A percentile compares a stretch with the other conserved stretches of the same genome.
These are phyloP conservation scores for Autographa gamma DNA, from an alignment of 2,888 invertebrate genomes.

Conservation along the genomic window DNA sequence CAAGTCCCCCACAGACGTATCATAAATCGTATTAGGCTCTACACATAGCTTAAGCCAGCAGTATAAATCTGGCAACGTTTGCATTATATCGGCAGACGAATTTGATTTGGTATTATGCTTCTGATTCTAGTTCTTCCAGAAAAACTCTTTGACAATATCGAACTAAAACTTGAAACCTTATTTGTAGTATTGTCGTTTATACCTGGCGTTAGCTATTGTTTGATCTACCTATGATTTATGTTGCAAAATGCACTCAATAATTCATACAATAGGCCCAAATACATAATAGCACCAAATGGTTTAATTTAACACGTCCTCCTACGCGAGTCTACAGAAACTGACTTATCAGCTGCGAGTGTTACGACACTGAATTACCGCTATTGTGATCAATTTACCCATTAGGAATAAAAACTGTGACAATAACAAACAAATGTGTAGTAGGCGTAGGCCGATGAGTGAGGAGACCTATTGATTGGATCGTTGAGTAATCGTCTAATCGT, in stretches of 20 bases:
- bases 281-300: constrained; percentile 77
- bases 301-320: constrained; percentile 75
- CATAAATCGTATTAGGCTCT: constrained; percentile 70
- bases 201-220: constrained; percentile 30
- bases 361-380: constrained; percentile 29
- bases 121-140: not conserved
- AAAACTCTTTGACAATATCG: too few species aligned
- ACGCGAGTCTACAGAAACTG: constrained; percentile 59
- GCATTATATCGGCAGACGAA: constrained; percentile 18
- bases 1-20: constrained; percentile 51
- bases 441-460: not conserved
- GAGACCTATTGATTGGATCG: too few species aligned
- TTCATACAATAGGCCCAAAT: constrained; percentile 78
- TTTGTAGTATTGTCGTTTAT: not conserved
- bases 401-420: constrained; percentile 18
- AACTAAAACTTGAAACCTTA: too few species aligned
- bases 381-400: constrained; percentile 25
- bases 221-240: constrained; percentile 43
- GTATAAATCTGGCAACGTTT: constrained; percentile 27
- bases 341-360: constrained; percentile 24
- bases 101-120: constrained; percentile 13
- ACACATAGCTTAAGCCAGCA: constrained; percentile 51
- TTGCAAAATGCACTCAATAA: constrained; percentile 70
- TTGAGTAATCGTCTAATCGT: too few species aligned
- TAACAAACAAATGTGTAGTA: too few species aligned